A percentile compares a stretch with the other conserved stretches of the same genome.
Evolutionary conservation across 2,797 vertebrate genomes (phyloP).

Genomic region (Falco berigora): DNA sequence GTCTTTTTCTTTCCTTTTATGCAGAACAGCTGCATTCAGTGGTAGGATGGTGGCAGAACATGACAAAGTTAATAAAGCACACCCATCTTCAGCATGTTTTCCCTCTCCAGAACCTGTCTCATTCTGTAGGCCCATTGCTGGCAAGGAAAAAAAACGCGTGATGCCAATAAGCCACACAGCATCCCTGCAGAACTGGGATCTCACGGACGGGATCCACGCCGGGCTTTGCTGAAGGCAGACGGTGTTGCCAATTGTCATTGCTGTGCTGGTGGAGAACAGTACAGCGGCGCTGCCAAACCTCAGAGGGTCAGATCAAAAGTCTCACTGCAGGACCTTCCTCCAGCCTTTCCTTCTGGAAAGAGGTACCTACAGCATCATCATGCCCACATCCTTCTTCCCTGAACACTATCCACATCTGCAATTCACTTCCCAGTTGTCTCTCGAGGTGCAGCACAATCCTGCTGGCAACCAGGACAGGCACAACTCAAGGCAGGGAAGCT

Average conservation of each 20-base stretch:
- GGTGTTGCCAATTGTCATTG: background rate
- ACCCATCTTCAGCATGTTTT: background rate
- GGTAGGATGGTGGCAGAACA: background rate
- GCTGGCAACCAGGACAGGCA: background rate
- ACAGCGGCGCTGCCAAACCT: background rate
- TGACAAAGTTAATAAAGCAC: background rate
- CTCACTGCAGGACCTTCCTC: background rate
- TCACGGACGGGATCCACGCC: fast-evolving
- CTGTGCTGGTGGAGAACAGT: background rate
- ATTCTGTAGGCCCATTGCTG: background rate
- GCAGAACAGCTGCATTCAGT: background rate
- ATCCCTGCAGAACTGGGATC: background rate
- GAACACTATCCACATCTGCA: background rate
- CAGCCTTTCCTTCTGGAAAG: background rate
- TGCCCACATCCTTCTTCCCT: background rate
- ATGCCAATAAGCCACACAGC: background rate
- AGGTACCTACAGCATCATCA: background rate
- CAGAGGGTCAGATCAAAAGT: background rate
- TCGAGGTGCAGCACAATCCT: background rate
- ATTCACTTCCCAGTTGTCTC: background rate
- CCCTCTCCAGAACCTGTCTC: background rate
- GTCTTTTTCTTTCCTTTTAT: background rate
- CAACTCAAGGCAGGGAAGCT: background rate
- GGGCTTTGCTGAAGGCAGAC: background rate
- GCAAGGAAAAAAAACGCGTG: background rate